These are phyloP conservation scores for Albula goreensis DNA, from an alignment of 2,113 vertebrate genomes.

Conservation along the genomic window DNA sequence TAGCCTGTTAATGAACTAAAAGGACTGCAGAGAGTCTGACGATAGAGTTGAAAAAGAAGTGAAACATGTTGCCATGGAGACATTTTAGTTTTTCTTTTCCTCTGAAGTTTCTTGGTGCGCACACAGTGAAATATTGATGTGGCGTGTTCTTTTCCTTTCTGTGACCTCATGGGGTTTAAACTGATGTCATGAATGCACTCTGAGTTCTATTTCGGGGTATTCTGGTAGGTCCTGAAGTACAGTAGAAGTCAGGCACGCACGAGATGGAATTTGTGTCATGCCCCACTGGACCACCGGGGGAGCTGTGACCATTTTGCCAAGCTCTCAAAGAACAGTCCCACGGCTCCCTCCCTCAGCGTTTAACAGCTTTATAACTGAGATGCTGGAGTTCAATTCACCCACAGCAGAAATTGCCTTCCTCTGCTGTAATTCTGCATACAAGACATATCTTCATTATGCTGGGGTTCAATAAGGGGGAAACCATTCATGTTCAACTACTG, in stretches of 20 bases:
- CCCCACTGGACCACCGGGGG: neutral
- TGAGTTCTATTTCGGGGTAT: neutral
- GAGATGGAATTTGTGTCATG: neutral
- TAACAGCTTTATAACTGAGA: too few relatives aligned
- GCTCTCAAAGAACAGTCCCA: neutral
- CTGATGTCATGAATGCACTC: neutral
- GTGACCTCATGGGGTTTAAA: neutral
- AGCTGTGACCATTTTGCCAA: neutral
- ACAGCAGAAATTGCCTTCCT: too few relatives aligned
- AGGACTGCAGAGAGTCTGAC: neutral
- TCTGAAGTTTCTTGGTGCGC: neutral
- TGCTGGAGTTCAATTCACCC: too few relatives aligned
- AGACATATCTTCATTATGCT: too few relatives aligned
- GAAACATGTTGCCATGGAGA: neutral
- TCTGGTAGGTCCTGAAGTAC: neutral
- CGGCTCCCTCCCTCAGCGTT: neutral
- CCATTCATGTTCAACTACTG: too few relatives aligned
- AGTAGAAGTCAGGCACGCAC: neutral
- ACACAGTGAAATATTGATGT: conserved; percentile 24
- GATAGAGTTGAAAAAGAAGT: neutral
- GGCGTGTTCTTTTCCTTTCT: neutral
- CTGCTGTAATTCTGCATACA: too few relatives aligned
- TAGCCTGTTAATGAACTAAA: neutral
- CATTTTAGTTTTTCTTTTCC: neutral
- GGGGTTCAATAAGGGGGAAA: too few relatives aligned